A percentile compares a stretch with the other conserved stretches of the same genome.
phyloP scores from a whole-genome alignment of 1,140 invertebrate species.

The Polyergus mexicanus region DNA sequence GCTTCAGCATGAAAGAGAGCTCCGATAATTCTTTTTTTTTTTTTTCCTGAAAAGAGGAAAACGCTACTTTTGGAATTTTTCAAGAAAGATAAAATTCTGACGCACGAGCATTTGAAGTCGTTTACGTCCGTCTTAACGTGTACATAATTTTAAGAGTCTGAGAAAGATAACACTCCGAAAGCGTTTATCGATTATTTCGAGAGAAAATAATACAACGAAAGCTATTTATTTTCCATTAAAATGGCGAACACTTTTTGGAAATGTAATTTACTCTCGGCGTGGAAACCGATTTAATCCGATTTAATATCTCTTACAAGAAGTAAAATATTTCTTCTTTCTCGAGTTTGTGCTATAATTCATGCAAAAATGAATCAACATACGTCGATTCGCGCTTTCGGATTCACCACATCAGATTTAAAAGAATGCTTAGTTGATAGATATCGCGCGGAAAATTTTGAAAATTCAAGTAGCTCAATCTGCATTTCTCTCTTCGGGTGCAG shows the following conservation, averaged over 20 bases:
- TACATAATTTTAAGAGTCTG: constrained; percentile 53
- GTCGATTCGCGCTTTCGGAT: constrained; percentile 48
- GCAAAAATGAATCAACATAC: not conserved
- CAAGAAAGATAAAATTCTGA: constrained; percentile 45
- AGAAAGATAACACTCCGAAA: constrained; percentile 23
- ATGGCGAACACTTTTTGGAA: not conserved
- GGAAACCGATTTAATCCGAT: not conserved
- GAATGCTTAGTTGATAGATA: constrained; percentile 43
- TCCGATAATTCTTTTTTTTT: constrained; percentile 9
- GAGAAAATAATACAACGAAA: not conserved
- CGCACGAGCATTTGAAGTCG: constrained; percentile 54
- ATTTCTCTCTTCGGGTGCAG: constrained; percentile 56
- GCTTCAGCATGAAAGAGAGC: not conserved
- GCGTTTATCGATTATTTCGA: constrained; percentile 9
- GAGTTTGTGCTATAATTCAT: not conserved
- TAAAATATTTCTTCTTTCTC: not conserved
- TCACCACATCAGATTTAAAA: constrained; percentile 30
- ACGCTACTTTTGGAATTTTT: constrained; percentile 28
- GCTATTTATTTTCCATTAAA: not conserved
- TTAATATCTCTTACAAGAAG: not conserved
- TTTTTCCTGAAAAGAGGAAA: not conserved
- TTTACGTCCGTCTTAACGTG: constrained; percentile 61
- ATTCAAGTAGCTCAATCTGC: constrained; percentile 68
- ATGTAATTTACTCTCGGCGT: not conserved
- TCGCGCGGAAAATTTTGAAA: constrained; percentile 72